These are phyloP conservation scores for Poecilia picta DNA, from an alignment of 2,797 vertebrate species.

Conservation along the genomic window DNA sequence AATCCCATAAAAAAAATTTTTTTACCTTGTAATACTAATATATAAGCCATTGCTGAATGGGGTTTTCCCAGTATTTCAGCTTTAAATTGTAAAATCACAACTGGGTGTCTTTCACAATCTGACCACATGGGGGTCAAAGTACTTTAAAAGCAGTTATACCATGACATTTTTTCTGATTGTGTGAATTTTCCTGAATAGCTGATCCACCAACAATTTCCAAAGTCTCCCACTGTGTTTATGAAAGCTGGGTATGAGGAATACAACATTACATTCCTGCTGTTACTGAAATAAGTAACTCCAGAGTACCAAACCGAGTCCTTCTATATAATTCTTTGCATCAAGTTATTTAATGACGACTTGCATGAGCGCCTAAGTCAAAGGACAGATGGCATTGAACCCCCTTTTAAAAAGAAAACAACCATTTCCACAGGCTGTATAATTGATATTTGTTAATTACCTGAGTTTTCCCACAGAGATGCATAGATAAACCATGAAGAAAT, in stretches of 20 bases:
- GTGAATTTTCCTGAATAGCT: background rate
- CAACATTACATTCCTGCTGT: background rate
- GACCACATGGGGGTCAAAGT: background rate
- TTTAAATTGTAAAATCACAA: background rate
- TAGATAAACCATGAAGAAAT: slow-evolving; percentile 21
- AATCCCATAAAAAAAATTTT: no score
- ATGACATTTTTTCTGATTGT: background rate
- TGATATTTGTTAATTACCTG: slow-evolving; percentile 28
- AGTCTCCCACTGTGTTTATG: background rate
- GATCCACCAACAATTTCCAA: background rate
- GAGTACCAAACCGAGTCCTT: background rate
- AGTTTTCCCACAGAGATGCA: slow-evolving; percentile 10
- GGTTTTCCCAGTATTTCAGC: background rate
- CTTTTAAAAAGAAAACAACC: background rate
- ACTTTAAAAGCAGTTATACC: background rate
- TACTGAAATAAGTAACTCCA: background rate
- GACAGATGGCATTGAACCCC: background rate
- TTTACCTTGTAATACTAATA: no score
- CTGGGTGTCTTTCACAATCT: background rate
- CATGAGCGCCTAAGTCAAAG: background rate
- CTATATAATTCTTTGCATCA: background rate
- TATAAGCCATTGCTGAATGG: no score
- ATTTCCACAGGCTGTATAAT: slow-evolving; percentile 15
- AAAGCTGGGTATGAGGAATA: background rate
- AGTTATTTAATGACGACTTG: background rate